Percentiles rank a stretch among this genome's conserved stretches.
Evolutionary conservation across 2,797 vertebrate species (phyloP).

Genomic region (Balearica regulorum): DNA sequence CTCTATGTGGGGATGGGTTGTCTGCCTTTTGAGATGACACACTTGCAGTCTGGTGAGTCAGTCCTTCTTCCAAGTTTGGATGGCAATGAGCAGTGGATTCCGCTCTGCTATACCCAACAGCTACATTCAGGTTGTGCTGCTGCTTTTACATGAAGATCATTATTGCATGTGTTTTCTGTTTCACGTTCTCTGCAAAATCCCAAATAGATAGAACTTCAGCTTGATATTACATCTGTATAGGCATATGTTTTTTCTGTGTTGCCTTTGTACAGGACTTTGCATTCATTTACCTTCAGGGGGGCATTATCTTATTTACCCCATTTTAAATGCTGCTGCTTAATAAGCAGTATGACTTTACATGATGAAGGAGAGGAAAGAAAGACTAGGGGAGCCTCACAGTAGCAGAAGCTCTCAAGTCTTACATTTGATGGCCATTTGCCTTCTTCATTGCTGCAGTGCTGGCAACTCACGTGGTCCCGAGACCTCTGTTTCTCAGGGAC

Average conservation of each 20-base stretch:
- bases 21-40: background rate
- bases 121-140: background rate
- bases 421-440: background rate
- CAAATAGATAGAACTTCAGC: background rate
- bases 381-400: background rate
- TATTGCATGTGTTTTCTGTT: background rate
- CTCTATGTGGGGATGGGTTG: background rate
- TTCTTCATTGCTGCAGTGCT: background rate
- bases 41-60: background rate
- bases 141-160: background rate
- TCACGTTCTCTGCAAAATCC: background rate
- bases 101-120: background rate
- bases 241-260: background rate
- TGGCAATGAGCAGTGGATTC: background rate
- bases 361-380: background rate
- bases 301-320: background rate
- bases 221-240: background rate
- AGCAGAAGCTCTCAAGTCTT: background rate
- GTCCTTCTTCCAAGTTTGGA: background rate
- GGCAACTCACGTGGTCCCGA: rapidly evolving
- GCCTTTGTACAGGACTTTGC: background rate
- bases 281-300: background rate
- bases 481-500: background rate
- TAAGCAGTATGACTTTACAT: background rate
- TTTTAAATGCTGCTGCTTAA: background rate